A percentile compares a stretch with the other conserved stretches of the same genome.
phyloP scores from a whole-genome alignment of 1,140 invertebrate species.

The Ericerus pela region DNA sequence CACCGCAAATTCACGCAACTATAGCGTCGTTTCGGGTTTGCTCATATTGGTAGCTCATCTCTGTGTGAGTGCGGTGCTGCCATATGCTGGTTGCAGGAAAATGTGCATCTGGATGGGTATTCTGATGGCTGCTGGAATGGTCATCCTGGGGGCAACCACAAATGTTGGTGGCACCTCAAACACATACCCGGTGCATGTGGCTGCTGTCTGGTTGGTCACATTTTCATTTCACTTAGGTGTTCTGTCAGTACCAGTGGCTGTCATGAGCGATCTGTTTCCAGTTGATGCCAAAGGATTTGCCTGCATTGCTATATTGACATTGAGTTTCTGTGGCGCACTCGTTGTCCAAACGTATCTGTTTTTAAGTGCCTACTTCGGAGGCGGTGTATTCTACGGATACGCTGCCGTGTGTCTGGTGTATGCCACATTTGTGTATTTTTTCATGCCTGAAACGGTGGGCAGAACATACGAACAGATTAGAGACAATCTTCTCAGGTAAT shows the following conservation, averaged over 20 bases:
- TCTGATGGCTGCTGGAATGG: conserved; percentile 38
- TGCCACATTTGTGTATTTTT: too few relatives aligned
- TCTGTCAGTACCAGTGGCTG: conserved; percentile 44
- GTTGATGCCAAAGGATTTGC: conserved; percentile 37
- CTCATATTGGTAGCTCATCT: conserved; percentile 37
- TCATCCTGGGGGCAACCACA: conserved; percentile 36
- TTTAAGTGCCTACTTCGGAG: too few relatives aligned
- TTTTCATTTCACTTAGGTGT: conserved; percentile 38
- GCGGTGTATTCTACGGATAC: too few relatives aligned
- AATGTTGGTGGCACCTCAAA: conserved; percentile 22
- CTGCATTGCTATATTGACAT: conserved; percentile 45
- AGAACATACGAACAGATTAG: too few relatives aligned
- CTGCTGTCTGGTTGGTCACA: conserved; percentile 36
- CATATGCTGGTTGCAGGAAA: conserved; percentile 36
- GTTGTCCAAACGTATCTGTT: too few relatives aligned
- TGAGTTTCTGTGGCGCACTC: conserved; percentile 52
- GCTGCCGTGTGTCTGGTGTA: too few relatives aligned
- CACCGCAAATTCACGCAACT: too few relatives aligned
- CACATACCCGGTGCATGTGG: conserved; percentile 29
- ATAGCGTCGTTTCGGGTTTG: conserved; percentile 33
- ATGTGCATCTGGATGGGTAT: conserved; percentile 36
- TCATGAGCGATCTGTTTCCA: conserved; percentile 35
- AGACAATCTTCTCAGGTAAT: too few relatives aligned
- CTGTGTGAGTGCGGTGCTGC: conserved; percentile 35
- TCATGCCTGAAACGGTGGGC: too few relatives aligned